These are phyloP conservation scores for Echinometra lucunter DNA, from an alignment of 53 echinoderm and acorn worm species.

Conservation along the genomic window DNA sequence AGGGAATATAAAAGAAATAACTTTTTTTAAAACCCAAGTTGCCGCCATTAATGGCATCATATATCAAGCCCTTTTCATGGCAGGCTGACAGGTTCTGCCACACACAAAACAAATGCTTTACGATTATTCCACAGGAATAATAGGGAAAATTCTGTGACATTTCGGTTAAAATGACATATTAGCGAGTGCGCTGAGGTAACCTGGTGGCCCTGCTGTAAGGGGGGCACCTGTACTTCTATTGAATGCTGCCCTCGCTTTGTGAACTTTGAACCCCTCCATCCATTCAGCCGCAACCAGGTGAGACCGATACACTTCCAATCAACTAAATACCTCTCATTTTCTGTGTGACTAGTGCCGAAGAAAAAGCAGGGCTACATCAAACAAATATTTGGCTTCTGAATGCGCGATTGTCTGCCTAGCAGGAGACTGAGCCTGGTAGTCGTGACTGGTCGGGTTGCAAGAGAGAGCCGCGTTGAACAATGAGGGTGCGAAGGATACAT, in stretches of 20 bases:
- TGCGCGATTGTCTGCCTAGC: constrained; percentile 46
- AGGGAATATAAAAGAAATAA: background rate
- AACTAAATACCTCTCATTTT: constrained; percentile 67
- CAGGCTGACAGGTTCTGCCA: constrained; percentile 38
- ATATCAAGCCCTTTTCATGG: constrained; percentile 48
- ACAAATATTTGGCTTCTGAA: constrained; percentile 64
- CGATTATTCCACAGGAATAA: constrained; percentile 57
- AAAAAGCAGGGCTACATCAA: constrained; percentile 63
- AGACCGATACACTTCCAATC: constrained; percentile 69
- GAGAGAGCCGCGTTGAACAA: constrained; percentile 36
- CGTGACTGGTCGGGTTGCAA: constrained; percentile 37
- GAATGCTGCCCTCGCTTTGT: background rate
- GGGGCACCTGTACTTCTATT: constrained; percentile 54
- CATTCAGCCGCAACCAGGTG: constrained; percentile 60
- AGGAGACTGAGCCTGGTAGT: constrained; percentile 3
- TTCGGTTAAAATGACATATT: constrained; percentile 68
- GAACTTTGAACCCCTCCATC: constrained; percentile 48
- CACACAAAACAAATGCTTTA: constrained; percentile 56
- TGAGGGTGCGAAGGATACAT: constrained; percentile 47
- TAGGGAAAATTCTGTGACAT: constrained; percentile 62
- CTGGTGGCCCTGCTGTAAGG: constrained; percentile 39
- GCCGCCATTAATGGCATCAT: constrained; percentile 68
- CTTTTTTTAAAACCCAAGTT: constrained; percentile 30
- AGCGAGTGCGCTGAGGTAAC: constrained; percentile 54
- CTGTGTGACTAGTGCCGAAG: constrained; percentile 67